phyloP scores from a whole-genome alignment of 2,888 invertebrate genomes.

The Abscondita cerata region DNA sequence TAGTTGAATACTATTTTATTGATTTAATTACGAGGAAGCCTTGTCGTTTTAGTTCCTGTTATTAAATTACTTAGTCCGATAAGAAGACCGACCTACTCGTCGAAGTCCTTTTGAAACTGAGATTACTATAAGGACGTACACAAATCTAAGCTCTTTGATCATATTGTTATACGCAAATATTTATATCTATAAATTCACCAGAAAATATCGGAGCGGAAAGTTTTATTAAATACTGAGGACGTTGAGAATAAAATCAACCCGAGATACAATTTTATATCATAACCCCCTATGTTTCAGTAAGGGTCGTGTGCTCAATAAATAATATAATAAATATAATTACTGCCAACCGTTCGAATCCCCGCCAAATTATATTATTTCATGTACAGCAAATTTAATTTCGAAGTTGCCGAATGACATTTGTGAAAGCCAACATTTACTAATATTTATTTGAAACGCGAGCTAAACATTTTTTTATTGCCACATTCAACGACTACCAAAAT shows the following conservation, averaged over 20 bases:
- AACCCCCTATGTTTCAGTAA: constrained; percentile 30
- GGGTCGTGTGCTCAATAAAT: constrained; percentile 46
- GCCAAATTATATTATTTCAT: constrained; percentile 50
- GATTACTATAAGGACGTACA: constrained; percentile 28
- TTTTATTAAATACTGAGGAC: background rate
- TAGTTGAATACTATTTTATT: constrained; percentile 35
- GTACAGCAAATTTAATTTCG: constrained; percentile 50
- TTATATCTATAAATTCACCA: background rate
- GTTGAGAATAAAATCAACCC: constrained; percentile 19
- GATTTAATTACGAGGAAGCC: constrained; percentile 35
- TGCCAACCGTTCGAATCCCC: constrained; percentile 41
- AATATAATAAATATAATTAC: constrained; percentile 50
- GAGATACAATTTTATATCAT: constrained; percentile 27
- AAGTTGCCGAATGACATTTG: constrained; percentile 46
- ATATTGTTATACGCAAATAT: background rate
- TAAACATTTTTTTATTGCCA: constrained; percentile 22
- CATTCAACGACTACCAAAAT: background rate
- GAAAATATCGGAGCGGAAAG: background rate
- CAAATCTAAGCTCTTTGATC: constrained; percentile 7
- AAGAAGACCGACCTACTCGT: constrained; percentile 33
- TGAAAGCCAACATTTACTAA: constrained; percentile 46
- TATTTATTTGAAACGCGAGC: constrained; percentile 37
- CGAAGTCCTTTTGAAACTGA: constrained; percentile 26
- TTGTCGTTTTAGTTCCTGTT: constrained; percentile 35
- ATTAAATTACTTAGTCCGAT: constrained; percentile 38